Conservation (phyloP, 2,797 vertebrate genomes). For the Acipenser oxyrinchus region DNA sequence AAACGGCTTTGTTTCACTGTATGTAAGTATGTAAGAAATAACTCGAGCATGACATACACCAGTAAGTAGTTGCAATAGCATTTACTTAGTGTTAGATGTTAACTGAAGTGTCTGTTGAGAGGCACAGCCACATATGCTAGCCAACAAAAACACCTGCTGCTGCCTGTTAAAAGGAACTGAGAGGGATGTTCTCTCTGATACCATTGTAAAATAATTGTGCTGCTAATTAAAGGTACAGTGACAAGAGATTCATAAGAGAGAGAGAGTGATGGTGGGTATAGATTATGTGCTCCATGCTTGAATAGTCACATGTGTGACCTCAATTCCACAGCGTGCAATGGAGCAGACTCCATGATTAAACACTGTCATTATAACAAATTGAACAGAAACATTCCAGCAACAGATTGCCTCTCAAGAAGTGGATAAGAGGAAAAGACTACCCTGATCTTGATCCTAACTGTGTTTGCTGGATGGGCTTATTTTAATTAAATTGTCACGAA, state of each 20-base stretch:
- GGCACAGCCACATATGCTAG: slow-evolving; percentile 28
- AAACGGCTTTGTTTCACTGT: too few relatives aligned
- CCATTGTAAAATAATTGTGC: slow-evolving; percentile 41
- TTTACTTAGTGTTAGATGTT: background rate
- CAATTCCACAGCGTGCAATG: slow-evolving; percentile 46
- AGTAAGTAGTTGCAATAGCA: background rate
- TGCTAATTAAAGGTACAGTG: slow-evolving; percentile 61
- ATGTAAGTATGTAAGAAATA: too few relatives aligned
- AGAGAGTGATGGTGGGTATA: slow-evolving; percentile 51
- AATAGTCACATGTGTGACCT: slow-evolving; percentile 60
- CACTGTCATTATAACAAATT: slow-evolving; percentile 71
- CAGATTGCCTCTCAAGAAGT: slow-evolving; percentile 59
- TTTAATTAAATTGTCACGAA: slow-evolving; percentile 60
- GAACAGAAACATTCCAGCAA: slow-evolving; percentile 52
- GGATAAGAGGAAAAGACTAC: slow-evolving; percentile 43
- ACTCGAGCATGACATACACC: background rate
- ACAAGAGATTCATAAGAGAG: slow-evolving; percentile 39
- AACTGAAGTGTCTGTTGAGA: slow-evolving; percentile 32
- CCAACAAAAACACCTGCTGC: slow-evolving; percentile 36
- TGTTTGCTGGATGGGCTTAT: slow-evolving; percentile 38
- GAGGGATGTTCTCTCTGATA: slow-evolving; percentile 29
- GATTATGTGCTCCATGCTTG: slow-evolving; percentile 61
- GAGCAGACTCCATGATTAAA: slow-evolving; percentile 57
- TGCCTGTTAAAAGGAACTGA: slow-evolving; percentile 33
- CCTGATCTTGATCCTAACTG: slow-evolving; percentile 52